Percentiles rank a stretch among this genome's conserved stretches.
Conservation (phyloP, 2,797 vertebrate genomes). For the Hippopotamyrus pictus region DNA sequence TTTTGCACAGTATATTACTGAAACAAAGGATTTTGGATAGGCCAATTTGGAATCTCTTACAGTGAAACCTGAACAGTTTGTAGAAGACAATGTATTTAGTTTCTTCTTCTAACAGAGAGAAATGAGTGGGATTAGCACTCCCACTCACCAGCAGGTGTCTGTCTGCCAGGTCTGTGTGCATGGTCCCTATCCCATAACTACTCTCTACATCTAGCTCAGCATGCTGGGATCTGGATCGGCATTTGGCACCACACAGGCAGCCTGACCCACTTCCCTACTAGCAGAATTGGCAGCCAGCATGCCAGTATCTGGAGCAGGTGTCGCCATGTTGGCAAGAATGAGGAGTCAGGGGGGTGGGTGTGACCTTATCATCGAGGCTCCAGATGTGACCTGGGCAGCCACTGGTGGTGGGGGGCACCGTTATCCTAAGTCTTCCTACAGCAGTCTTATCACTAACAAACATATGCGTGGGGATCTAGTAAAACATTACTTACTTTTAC, state of each 20-base stretch:
- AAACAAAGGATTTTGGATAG: neutral
- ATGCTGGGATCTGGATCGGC: conserved; percentile 5
- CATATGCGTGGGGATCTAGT: neutral
- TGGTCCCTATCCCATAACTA: neutral
- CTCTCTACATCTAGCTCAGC: conserved; percentile 2
- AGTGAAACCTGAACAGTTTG: neutral
- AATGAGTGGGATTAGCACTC: conserved; percentile 3
- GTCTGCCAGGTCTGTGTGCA: conserved; percentile 12
- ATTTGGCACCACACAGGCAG: neutral
- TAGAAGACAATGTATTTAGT: neutral
- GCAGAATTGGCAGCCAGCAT: neutral
- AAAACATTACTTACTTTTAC: neutral
- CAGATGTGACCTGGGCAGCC: neutral
- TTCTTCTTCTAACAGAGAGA: neutral
- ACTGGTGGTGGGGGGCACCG: neutral
- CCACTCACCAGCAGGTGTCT: conserved; percentile 4
- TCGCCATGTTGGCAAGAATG: neutral
- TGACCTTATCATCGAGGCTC: neutral
- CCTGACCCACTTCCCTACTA: conserved; percentile 22
- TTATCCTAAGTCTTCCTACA: neutral
- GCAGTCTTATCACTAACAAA: neutral
- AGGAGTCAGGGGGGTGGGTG: neutral
- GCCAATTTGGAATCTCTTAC: neutral
- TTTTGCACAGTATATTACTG: neutral
- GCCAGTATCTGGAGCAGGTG: neutral